Evolutionary conservation across 2,797 vertebrate species (phyloP), one percentile per base, ranked within the genome.

Genomic region (Meriones psammophilus): DNA sequence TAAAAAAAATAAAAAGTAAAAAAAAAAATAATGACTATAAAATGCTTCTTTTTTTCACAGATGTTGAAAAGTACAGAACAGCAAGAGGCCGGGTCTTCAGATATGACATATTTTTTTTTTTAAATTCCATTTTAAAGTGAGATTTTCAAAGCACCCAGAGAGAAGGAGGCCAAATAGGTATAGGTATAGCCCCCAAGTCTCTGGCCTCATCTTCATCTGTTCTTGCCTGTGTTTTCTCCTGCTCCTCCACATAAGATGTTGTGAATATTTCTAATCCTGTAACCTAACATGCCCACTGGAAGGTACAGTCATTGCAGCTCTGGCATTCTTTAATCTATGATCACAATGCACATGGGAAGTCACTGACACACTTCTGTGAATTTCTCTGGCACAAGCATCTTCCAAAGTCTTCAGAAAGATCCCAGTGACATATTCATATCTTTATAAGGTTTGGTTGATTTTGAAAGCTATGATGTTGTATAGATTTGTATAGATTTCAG

Each of bases 51-150:
- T 15, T 5, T 56, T 69, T 94, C 56, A 91, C 2, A 17, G 71
- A 2, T 74, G 26, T 69, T 88, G 8, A 76, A 64, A 68, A 26
- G 10, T 30, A n/a, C 74, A 5, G 3, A 5, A 15, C 2, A 13
- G n/a, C 8, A 8, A n/a, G 10, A n/a, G 15, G 10, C 13, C 13
- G 42, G 22, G 8, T 50, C 56, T 74, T 64, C 24, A 22, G 50
- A 39, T 78, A 74, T 69, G 14, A 46, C 60, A 74, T 73, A 8
- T 0, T 85, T 28, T 56, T 85, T 28, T 56, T 9, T 66, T 24
- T n/a, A 89, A 87, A 84, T 8, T 87, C 74, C 46, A 73, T 64
- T 89, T 88, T 81, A 20, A 74, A 39, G 20, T 71, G 56, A 81
- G 36, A 5, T 64, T 88, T 76, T 95, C 89, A 64, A 77, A 20